Percentiles rank a stretch among this genome's conserved stretches.
Conservation (phyloP, 2,797 vertebrate species). For the Echiichthys vipera region DNA sequence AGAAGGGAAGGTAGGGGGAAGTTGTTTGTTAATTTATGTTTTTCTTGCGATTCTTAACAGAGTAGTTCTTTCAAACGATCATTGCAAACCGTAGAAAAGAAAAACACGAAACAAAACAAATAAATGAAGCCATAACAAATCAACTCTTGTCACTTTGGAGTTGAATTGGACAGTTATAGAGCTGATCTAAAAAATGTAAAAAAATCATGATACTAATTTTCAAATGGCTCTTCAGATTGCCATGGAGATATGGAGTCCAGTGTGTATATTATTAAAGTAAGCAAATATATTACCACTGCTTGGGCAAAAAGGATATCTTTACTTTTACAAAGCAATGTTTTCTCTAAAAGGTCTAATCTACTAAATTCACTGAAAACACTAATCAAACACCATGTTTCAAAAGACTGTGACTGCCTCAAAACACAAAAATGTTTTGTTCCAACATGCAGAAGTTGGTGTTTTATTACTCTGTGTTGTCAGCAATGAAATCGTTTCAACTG, state of each 20-base stretch:
- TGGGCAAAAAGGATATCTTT: conserved; percentile 20
- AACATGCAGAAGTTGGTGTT: conserved; percentile 71
- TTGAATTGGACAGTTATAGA: conserved; percentile 58
- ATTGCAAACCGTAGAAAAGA: conserved; percentile 43
- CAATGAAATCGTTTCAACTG: conserved; percentile 75
- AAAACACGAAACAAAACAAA: no score
- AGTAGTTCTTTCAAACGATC: conserved; percentile 50
- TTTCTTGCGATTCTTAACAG: conserved; percentile 59
- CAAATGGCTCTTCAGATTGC: conserved; percentile 48
- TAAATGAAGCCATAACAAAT: conserved; percentile 56
- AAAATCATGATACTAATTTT: conserved; percentile 54
- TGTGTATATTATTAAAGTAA: conserved; percentile 31
- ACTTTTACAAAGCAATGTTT: conserved; percentile 37
- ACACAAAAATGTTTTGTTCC: conserved; percentile 68
- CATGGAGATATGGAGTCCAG: conserved; percentile 25
- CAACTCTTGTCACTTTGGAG: conserved; percentile 55
- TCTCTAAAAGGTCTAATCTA: conserved; percentile 42
- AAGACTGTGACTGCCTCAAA: conserved; percentile 42
- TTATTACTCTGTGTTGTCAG: conserved; percentile 77
- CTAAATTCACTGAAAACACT: conserved; percentile 52
- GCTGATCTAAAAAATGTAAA: conserved; percentile 58
- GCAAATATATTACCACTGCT: conserved; percentile 19
- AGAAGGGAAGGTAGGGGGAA: conserved; percentile 35
- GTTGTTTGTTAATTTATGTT: conserved; percentile 50
- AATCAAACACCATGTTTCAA: conserved; percentile 60